Evolutionary conservation across 2,797 vertebrate species (phyloP), one percentile per base, ranked within the genome.

Genomic region (Mastacembelus armatus): DNA sequence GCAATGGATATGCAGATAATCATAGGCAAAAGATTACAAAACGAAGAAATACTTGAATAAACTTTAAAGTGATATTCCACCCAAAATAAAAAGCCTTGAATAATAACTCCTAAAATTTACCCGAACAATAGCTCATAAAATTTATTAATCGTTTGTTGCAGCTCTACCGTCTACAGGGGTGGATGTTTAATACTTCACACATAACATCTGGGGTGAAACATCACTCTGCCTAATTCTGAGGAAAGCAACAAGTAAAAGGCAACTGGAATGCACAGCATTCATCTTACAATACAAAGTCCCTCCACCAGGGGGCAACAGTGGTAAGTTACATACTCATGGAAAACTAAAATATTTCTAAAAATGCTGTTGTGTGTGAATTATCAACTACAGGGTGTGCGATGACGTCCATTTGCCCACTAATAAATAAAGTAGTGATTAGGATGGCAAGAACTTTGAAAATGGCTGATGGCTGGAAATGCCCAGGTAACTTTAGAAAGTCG

Each of bases 181-280:
- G 8, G 24, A 4, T 21, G 38, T 45, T 47, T 69, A 43, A 52
- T 26, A 71, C 4, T 21, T 24, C 52, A 54, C 40, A 33, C 4
- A 16, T 48, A 8, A 22, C 18, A 71, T 38, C 43, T 36, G 1
- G 18, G 39, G 72, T 38, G 54, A 67, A 2, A 21, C 27, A 18
- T 43, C 59, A 27, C 49, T 67, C 73, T 52, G 48, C 2, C 15
- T 9, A 33, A 47, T 26, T 64, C 2, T 42, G 56, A 52, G 6
- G 18, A 36, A 18, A 62, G 36, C 3, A 48, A 61, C 51, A 29
- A 49, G 27, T 4, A 48, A 66, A 64, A 71, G 65, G 72, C 66
- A 83, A 39, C 58, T 56, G 65, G 78, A 88, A 89, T 89, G 88
- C 83, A 82, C 85, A 61, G 88, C 89, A 90, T 89, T 89, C 88